phyloP scores from a whole-genome alignment of 2,797 vertebrate species.

The Lithobates pipiens region DNA sequence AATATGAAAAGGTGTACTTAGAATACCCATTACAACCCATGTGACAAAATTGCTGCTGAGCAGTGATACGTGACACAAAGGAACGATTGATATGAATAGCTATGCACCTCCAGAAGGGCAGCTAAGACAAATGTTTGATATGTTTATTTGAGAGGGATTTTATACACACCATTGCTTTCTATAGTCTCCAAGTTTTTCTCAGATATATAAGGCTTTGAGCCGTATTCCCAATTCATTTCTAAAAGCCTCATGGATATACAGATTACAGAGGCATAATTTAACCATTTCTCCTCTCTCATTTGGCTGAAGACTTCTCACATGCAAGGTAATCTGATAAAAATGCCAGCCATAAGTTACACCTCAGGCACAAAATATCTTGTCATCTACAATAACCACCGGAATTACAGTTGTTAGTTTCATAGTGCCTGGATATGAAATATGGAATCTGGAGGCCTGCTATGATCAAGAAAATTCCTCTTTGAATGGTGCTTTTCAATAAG shows the following conservation, averaged over 20 bases:
- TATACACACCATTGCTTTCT: not conserved
- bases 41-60: too few relatives aligned
- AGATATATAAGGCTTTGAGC: not conserved
- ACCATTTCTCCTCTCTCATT: not conserved
- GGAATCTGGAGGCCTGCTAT: too few relatives aligned
- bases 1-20: not conserved
- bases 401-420: not conserved
- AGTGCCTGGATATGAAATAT: too few relatives aligned
- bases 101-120: not conserved
- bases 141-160: not conserved
- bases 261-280: not conserved
- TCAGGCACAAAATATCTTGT: too few relatives aligned
- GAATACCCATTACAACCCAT: not conserved
- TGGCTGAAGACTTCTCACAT: not conserved
- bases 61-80: not conserved
- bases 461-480: too few relatives aligned
- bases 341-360: too few relatives aligned
- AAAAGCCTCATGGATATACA: not conserved
- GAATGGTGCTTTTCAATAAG: too few relatives aligned
- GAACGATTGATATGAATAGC: not conserved
- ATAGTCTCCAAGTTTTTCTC: not conserved
- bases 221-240: not conserved
- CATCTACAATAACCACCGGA: not conserved
- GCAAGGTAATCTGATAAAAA: not conserved
- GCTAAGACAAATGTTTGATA: not conserved